Evolutionary conservation across 2,113 vertebrate species (phyloP).

Genomic region (Centropus bengalensis): DNA sequence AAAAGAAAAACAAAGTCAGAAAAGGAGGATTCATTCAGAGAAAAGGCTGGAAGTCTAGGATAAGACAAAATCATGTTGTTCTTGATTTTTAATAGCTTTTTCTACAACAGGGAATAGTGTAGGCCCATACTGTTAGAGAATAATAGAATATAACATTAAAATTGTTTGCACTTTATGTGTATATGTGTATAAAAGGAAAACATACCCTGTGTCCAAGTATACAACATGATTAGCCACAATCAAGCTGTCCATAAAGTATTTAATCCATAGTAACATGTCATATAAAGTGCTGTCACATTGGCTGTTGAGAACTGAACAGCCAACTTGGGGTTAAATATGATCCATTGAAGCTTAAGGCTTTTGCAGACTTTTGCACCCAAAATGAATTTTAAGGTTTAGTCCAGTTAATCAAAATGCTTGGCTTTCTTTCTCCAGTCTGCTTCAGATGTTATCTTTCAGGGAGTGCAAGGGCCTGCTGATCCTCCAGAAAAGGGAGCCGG

Average conservation of each 20-base stretch:
- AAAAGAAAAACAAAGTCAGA: neutral
- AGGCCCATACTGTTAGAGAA: neutral
- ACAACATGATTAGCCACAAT: neutral
- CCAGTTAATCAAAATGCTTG: neutral
- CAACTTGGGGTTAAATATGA: accelerated
- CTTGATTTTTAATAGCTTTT: constrained; percentile 19
- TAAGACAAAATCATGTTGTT: neutral
- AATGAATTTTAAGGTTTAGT: neutral
- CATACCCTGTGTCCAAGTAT: neutral
- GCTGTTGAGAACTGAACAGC: neutral
- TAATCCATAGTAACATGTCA: neutral
- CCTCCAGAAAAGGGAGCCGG: neutral
- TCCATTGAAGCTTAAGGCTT: neutral
- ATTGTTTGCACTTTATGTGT: neutral
- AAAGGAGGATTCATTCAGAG: neutral
- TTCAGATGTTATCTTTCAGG: neutral
- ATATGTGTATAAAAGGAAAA: neutral
- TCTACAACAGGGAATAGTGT: neutral
- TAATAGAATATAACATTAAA: neutral
- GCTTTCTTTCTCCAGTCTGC: neutral
- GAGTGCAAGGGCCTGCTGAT: neutral
- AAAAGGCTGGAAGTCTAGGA: neutral
- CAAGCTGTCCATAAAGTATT: neutral
- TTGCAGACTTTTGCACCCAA: neutral
- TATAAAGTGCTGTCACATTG: neutral